Evolutionary conservation across 2,797 vertebrate species (phyloP).

Genomic region (Lepilemur ruficaudatus): DNA sequence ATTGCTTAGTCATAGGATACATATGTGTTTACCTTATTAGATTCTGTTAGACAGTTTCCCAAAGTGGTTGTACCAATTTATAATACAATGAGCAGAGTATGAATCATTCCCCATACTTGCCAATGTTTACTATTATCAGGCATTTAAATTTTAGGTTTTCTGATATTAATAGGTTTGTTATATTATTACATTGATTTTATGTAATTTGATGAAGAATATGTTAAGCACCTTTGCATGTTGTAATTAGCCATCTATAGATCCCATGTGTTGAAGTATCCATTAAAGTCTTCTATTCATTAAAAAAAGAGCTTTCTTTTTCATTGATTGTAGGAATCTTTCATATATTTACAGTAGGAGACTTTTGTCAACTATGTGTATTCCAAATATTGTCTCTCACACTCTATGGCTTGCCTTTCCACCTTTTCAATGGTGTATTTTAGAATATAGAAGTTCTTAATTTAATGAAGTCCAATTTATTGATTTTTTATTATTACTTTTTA

Average conservation of each 20-base stretch:
- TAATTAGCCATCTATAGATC: neutral
- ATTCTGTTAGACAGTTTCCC: neutral
- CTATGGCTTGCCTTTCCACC: neutral
- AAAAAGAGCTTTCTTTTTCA: neutral
- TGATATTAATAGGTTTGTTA: neutral
- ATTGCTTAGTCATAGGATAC: neutral
- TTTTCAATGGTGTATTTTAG: neutral
- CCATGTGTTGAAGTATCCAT: neutral
- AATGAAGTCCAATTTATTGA: too few species aligned
- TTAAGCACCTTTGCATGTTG: neutral
- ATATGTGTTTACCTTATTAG: neutral
- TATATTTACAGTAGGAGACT: too few species aligned
- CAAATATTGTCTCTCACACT: too few species aligned
- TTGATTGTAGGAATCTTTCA: too few species aligned
- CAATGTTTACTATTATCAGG: neutral
- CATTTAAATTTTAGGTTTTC: slow-evolving; percentile 8
- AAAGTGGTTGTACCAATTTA: neutral
- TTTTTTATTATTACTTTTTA: neutral
- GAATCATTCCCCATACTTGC: neutral
- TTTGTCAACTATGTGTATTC: too few species aligned
- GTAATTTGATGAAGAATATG: neutral
- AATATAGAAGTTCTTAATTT: too few species aligned
- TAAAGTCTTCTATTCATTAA: neutral
- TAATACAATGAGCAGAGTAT: neutral
- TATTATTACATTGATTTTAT: neutral